phyloP scores from a whole-genome alignment of 2,113 vertebrate genomes.

The Varanus komodoensis region DNA sequence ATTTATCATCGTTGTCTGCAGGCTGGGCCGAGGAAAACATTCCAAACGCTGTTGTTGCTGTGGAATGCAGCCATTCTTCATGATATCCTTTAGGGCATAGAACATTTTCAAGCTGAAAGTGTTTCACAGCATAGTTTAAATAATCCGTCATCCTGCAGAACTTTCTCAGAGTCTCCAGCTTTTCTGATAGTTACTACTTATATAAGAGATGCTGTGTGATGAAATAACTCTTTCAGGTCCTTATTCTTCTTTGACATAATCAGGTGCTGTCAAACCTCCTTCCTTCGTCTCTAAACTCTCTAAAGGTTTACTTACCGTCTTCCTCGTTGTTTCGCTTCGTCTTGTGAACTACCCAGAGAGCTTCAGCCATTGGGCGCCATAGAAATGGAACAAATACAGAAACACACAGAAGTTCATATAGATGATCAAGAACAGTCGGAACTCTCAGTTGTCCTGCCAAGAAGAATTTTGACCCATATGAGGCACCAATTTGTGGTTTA shows the following conservation, averaged over 20 bases:
- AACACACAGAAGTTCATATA: background rate
- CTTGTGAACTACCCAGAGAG: too few relatives aligned
- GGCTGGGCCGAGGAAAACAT: conserved; percentile 58
- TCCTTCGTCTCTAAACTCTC: background rate
- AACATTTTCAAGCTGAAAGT: conserved; percentile 75
- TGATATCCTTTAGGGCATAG: conserved; percentile 78
- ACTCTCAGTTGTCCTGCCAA: background rate
- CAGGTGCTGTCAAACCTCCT: background rate
- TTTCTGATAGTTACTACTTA: conserved; percentile 75
- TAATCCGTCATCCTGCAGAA: conserved; percentile 74
- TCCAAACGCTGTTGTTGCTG: conserved; percentile 73
- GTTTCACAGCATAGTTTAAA: conserved; percentile 76
- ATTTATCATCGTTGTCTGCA: conserved; percentile 65
- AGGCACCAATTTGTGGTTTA: background rate
- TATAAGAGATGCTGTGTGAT: conserved; percentile 62
- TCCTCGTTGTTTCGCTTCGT: background rate
- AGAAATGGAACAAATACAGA: too few relatives aligned
- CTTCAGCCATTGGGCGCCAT: too few relatives aligned
- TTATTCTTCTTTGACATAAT: conserved; percentile 32
- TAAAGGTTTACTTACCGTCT: conserved; percentile 1
- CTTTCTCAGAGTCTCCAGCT: conserved; percentile 63
- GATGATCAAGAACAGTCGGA: background rate
- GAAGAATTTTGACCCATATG: background rate
- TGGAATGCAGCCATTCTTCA: conserved; percentile 78
- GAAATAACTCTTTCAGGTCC: conserved; percentile 40